A percentile compares a stretch with the other conserved stretches of the same genome.
Evolutionary conservation across 2,113 vertebrate genomes (phyloP).

Genomic region (Recurvirostra avosetta): DNA sequence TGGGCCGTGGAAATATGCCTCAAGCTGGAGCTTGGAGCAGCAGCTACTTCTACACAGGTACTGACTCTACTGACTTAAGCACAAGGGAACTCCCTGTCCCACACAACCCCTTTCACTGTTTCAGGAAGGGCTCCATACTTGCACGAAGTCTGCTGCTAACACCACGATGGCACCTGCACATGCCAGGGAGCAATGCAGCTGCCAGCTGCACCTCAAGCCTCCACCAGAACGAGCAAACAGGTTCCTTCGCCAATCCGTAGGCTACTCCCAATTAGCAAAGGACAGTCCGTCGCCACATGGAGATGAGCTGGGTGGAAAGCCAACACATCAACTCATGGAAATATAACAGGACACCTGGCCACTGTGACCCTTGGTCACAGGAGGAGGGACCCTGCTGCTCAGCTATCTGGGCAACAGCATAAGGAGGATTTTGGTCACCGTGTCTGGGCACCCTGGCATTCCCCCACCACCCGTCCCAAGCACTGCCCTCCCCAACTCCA

Average conservation of each 20-base stretch:
- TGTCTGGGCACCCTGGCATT: neutral
- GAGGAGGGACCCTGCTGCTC: neutral
- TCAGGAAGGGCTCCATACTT: neutral
- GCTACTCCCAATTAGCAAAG: neutral
- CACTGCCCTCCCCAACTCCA: neutral
- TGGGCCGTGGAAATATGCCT: neutral
- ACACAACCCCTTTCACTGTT: neutral
- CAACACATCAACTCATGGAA: neutral
- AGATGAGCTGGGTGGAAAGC: neutral
- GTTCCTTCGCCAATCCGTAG: neutral
- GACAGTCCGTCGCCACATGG: fast-evolving
- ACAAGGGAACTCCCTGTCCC: neutral
- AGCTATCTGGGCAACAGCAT: neutral
- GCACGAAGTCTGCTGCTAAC: neutral
- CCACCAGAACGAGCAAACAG: neutral
- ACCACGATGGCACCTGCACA: fast-evolving
- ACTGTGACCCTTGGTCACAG: neutral
- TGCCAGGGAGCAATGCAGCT: neutral
- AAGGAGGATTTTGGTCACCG: neutral
- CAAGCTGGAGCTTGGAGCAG: neutral
- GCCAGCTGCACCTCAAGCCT: neutral
- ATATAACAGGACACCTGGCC: neutral
- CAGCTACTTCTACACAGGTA: neutral
- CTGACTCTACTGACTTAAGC: neutral
- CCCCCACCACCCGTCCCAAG: fast-evolving